Evolutionary conservation across 2,797 vertebrate genomes (phyloP).

Genomic region (Lithobates pipiens): DNA sequence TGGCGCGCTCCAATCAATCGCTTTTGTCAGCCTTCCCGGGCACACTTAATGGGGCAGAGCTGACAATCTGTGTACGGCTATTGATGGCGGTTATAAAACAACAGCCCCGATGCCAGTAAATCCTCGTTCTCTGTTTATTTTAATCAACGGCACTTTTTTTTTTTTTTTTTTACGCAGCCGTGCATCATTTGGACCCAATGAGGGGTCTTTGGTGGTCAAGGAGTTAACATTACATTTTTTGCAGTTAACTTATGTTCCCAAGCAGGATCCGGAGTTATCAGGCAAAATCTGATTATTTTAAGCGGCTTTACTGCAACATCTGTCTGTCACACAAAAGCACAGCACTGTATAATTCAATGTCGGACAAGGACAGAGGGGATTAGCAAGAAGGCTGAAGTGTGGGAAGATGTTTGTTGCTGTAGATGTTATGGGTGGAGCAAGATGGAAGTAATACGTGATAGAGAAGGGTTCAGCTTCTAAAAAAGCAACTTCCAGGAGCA

Average conservation of each 20-base stretch:
- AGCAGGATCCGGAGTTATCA: slow-evolving; percentile 38
- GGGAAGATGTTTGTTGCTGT: not conserved
- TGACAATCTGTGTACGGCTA: not conserved
- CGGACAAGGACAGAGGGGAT: slow-evolving; percentile 38
- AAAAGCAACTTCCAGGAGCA: too few relatives aligned
- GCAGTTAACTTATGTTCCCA: slow-evolving; percentile 33
- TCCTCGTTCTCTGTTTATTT: slow-evolving; percentile 1
- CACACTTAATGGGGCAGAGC: slow-evolving; percentile 17
- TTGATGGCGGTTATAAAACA: slow-evolving; percentile 11
- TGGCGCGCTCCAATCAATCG: not conserved
- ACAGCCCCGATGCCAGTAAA: not conserved
- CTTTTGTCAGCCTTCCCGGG: not conserved
- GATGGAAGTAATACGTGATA: too few relatives aligned
- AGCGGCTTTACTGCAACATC: slow-evolving; percentile 55
- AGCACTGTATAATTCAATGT: slow-evolving; percentile 32
- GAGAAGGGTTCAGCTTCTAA: too few relatives aligned
- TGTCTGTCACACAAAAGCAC: slow-evolving; percentile 44
- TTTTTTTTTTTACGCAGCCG: not conserved
- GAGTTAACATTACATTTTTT: slow-evolving; percentile 19
- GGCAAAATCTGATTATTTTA: slow-evolving; percentile 53
- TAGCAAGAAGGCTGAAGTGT: not conserved
- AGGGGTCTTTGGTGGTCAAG: not conserved
- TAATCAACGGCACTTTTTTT: not conserved
- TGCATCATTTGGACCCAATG: not conserved
- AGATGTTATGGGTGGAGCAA: too few relatives aligned